Percentiles rank a stretch among this genome's conserved stretches.
These are phyloP conservation scores for Chaetura pelagica DNA, from an alignment of 2,113 vertebrate genomes.

Conservation along the genomic window DNA sequence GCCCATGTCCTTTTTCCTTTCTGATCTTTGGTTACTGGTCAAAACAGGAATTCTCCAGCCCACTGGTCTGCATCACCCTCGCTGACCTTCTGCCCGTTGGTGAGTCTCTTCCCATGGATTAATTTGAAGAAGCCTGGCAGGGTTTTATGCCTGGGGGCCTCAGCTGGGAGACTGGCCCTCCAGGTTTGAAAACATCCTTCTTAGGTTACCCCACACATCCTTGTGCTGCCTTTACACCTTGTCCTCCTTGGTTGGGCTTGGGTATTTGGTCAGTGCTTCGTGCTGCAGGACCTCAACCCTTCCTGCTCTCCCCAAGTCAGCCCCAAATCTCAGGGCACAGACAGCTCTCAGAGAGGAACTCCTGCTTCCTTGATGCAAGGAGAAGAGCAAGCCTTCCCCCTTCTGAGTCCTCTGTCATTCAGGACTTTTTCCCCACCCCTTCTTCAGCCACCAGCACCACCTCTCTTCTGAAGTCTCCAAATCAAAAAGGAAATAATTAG, in stretches of 20 bases:
- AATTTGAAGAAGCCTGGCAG: neutral
- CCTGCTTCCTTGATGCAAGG: neutral
- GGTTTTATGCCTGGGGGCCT: neutral
- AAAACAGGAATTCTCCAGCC: slow-evolving; percentile 1
- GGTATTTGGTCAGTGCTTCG: neutral
- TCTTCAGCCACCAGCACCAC: accelerated
- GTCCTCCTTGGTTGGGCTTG: neutral
- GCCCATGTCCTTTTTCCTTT: neutral
- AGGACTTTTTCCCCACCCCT: neutral
- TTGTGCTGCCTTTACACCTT: neutral
- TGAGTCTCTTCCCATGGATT: neutral
- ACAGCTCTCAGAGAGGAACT: neutral
- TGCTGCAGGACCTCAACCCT: neutral
- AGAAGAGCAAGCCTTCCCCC: neutral
- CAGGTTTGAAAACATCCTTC: neutral
- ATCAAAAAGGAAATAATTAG: slow-evolving; percentile 57
- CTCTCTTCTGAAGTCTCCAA: neutral
- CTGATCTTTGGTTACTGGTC: neutral
- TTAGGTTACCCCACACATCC: neutral
- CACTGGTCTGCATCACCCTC: neutral
- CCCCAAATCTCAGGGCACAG: neutral
- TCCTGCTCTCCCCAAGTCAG: accelerated
- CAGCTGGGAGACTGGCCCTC: accelerated
- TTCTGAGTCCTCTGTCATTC: neutral
- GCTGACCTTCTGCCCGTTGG: neutral